phyloP scores from a whole-genome alignment of 2,888 invertebrate species.

The Portevinia maculata region DNA sequence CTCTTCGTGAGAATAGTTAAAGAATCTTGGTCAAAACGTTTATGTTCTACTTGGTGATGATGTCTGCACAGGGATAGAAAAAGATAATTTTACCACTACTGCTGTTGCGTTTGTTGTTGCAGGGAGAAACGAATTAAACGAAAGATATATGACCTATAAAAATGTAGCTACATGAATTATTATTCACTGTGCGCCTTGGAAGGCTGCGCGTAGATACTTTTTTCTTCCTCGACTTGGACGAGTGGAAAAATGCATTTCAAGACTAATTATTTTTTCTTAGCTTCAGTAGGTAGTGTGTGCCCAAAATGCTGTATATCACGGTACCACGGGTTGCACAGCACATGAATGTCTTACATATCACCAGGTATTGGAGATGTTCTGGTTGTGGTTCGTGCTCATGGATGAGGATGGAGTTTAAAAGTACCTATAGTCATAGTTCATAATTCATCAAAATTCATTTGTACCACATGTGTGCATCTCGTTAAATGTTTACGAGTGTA shows the following conservation, averaged over 20 bases:
- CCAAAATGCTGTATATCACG: constrained; percentile 50
- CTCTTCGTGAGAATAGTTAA: constrained; percentile 61
- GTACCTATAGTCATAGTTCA: constrained; percentile 66
- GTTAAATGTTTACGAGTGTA: constrained; percentile 59
- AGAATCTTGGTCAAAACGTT: constrained; percentile 39
- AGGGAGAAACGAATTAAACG: constrained; percentile 63
- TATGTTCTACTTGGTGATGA: constrained; percentile 63
- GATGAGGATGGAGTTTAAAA: constrained; percentile 31
- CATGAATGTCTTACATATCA: constrained; percentile 39
- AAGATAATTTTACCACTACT: constrained; percentile 60
- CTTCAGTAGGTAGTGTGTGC: constrained; percentile 23
- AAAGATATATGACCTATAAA: constrained; percentile 73
- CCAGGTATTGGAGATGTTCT: constrained; percentile 20
- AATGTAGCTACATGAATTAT: constrained; percentile 69
- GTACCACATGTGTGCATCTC: constrained; percentile 48
- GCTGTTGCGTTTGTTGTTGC: constrained; percentile 25
- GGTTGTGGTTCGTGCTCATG: constrained; percentile 33
- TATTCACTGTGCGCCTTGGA: constrained; percentile 44
- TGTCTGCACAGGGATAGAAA: constrained; percentile 40
- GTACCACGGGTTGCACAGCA: constrained; percentile 22
- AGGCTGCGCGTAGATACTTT: constrained; percentile 33
- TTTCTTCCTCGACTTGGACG: constrained; percentile 35
- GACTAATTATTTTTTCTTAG: constrained; percentile 61
- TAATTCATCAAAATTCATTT: constrained; percentile 57
- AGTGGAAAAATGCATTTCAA: constrained; percentile 60